Base-by-base conservation (phyloP, 2,113 vertebrate genomes). In the Neolamprologus cancellatus region DNA sequence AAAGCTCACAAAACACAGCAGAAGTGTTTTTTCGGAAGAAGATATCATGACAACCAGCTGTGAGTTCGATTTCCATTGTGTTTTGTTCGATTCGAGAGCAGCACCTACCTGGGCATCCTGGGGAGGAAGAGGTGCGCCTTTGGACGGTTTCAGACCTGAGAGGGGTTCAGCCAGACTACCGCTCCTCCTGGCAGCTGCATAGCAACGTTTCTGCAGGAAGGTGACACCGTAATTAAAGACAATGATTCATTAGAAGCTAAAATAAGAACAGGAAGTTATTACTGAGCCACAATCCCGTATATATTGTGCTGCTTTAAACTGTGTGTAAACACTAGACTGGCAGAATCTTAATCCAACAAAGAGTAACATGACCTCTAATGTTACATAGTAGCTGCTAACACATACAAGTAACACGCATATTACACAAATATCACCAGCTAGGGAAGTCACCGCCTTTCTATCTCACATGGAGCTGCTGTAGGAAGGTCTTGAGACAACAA, bases 21-120 rank as follows among this genome's bases (percentile, higher is more conserved):
- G 18, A 36, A 66, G 61, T 66, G 18, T 36, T 64, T 64, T 66
- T 66, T 66, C 0, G 6, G 32, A 66, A 66, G 32, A 66, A 66
- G 1, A 20, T 13, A 20, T 66, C 18, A 66, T 8, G 6, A 66
- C 32, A 36, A 36, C 18, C 11, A 36, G 59, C 59, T 36, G 32
- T 36, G 32, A 64, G 59, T 36, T 36, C 1, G 32, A 64, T 64
- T 64, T 36, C 32, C 18, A 13, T 64, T 64, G 59, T 64, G 32
- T 20, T 20, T 66, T 66, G 61, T 66, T 66, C 0, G 6, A 20
- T 36, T 66, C 0, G 15, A 25, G 32, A 74, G 18, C 34, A 78
- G 83, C 39, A 52, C 82, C 18, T 81, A 96, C 95, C 88, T 95
- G 94, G 64, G 94, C 92, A 89, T 95, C 88, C 88, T 96, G 93